phyloP scores from a whole-genome alignment of 2,888 invertebrate genomes.

The Tachina lurida region DNA sequence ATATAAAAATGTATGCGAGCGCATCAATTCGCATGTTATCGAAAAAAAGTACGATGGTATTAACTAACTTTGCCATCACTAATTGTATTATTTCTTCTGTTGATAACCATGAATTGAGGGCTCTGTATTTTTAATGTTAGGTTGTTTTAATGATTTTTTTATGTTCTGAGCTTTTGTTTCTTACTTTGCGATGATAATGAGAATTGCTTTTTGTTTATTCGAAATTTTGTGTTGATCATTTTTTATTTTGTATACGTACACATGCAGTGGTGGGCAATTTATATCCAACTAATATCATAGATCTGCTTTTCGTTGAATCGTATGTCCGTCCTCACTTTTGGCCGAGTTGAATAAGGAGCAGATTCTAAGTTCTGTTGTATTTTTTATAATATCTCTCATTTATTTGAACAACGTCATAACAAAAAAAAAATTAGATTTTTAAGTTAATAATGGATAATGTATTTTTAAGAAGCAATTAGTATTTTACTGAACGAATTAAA shows the following conservation, averaged over 20 bases:
- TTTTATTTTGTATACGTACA: neutral
- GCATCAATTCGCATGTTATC: no score
- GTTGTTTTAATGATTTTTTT: slow-evolving; percentile 55
- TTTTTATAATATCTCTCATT: no score
- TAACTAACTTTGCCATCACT: no score
- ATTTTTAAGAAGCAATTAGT: no score
- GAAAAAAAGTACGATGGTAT: no score
- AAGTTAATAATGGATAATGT: no score
- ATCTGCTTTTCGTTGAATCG: neutral
- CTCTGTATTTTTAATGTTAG: slow-evolving; percentile 42
- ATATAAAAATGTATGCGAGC: no score
- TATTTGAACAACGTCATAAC: no score
- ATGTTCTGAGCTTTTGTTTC: slow-evolving; percentile 42
- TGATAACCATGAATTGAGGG: slow-evolving; percentile 43
- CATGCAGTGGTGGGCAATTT: neutral
- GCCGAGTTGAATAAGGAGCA: no score
- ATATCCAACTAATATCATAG: neutral
- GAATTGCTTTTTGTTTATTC: slow-evolving; percentile 35
- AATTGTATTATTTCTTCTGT: slow-evolving; percentile 28
- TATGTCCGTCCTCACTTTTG: neutral
- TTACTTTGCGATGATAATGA: slow-evolving; percentile 46
- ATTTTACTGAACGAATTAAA: no score
- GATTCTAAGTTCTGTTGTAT: no score
- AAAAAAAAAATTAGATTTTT: no score
- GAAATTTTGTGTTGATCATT: slow-evolving; percentile 37